Base-by-base conservation (phyloP, 1,140 invertebrate genomes). In the Drosophila baimaii region DNA sequence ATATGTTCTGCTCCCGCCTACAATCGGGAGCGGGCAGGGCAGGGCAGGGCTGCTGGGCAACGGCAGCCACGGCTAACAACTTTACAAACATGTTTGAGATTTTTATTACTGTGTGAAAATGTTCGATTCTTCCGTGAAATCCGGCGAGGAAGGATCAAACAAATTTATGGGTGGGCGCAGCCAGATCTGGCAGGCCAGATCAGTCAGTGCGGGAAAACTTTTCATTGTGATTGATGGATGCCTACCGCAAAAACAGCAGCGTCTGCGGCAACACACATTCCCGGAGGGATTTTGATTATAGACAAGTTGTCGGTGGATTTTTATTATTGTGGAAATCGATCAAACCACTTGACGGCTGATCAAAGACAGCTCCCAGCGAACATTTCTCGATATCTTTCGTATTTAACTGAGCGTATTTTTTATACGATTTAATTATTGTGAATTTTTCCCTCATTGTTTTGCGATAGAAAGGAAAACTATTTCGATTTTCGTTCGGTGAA, bases 11-110 rank as follows among this genome's bases (percentile, higher is more conserved):
- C 65, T 69, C 64, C 85, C 77, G 63, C 76, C 78, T 64, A 81
- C 66, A 66, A 69, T 33, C 70, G 61, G 51, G 59, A 56, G 25
- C 7, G 65, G 37, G 37, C 10, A 12, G 21, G n/a, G n/a, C n/a
- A n/a, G n/a, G n/a, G 54, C 43, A 19, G 21, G 19, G 23, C 19
- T 58, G 63, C 13, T n/a, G 27, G 25, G 25, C 47, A 12, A 4
- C 31, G 31, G 31, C 49, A 52, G 41, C 59, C 46, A 31, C 69
- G 23, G 51, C 70, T 90, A 90, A 89, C 84, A 90, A 81, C 81
- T 90, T 90, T 90, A 89, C 81, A 90, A 90, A 90, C 84, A 89
- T 89, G 84, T 89, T 90, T 90, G 84, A 89, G 85, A 84, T 90
- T 89, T 89, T 89, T 89, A 89, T 89, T 89, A 79, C 85, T 73